These are phyloP conservation scores for Cepaea hortensis DNA, from an alignment of 2,888 invertebrate genomes.

Conservation along the genomic window DNA sequence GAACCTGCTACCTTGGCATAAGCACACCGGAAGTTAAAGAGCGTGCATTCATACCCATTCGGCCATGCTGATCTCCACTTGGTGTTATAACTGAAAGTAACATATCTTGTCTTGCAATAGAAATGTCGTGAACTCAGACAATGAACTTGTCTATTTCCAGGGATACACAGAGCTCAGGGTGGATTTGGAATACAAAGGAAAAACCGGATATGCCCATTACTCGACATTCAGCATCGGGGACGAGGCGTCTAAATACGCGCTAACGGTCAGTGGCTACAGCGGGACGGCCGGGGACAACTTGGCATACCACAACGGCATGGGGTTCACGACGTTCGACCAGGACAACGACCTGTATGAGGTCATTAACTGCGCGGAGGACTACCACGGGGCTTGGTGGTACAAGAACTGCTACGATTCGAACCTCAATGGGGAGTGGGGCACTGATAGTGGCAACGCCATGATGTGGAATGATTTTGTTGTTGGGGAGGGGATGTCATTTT, in stretches of 20 bases:
- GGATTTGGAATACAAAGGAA: conserved; percentile 1
- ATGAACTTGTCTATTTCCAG: too few relatives aligned
- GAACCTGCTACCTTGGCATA: too few relatives aligned
- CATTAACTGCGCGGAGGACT: neutral
- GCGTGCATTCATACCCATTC: too few relatives aligned
- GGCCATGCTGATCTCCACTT: too few relatives aligned
- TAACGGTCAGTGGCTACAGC: neutral
- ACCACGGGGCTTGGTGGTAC: conserved; percentile 16
- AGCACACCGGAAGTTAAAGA: too few relatives aligned
- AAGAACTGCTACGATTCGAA: neutral
- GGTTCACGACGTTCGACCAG: neutral
- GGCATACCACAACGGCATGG: conserved; percentile 5
- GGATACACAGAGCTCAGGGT: conserved; percentile 13
- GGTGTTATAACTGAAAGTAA: too few relatives aligned
- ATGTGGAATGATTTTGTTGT: neutral
- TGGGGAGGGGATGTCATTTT: neutral
- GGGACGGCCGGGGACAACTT: conserved; percentile 6
- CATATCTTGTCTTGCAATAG: too few relatives aligned
- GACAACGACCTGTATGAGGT: conserved; percentile 77
- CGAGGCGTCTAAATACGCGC: neutral
- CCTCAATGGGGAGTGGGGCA: conserved; percentile 3
- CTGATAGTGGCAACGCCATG: neutral
- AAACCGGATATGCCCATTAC: neutral
- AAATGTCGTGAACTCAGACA: too few relatives aligned
- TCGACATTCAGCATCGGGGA: neutral